Conservation (phyloP, 2,113 vertebrate genomes). For the Struthidea cinerea region DNA sequence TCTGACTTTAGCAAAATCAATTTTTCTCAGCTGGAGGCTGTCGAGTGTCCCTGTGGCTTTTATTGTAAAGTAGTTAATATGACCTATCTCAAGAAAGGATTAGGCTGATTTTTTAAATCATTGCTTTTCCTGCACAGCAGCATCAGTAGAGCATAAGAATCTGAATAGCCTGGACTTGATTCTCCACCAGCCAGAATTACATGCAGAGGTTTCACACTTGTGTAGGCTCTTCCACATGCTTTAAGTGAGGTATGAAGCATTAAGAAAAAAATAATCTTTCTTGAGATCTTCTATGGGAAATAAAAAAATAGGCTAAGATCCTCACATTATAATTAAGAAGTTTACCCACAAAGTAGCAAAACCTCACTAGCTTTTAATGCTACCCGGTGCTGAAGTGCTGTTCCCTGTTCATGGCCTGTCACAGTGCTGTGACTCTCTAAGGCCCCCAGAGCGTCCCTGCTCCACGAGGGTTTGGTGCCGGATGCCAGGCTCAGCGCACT, state of each 20-base stretch:
- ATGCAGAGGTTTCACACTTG: neutral
- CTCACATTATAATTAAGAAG: neutral
- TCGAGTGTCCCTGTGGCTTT: neutral
- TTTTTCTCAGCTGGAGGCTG: neutral
- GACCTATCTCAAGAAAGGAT: conserved; percentile 4
- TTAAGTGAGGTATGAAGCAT: neutral
- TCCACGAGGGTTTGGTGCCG: fast-evolving
- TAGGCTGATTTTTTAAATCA: conserved; percentile 11
- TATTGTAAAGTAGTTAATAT: conserved; percentile 17
- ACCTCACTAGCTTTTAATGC: neutral
- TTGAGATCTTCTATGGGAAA: neutral
- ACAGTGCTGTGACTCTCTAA: fast-evolving
- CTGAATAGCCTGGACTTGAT: neutral
- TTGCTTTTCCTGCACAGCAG: neutral
- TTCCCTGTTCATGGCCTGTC: neutral
- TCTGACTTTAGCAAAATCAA: neutral
- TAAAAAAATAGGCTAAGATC: neutral
- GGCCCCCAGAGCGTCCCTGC: neutral
- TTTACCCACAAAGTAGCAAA: neutral
- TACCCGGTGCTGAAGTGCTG: neutral
- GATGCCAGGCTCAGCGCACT: fast-evolving
- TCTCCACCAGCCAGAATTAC: neutral
- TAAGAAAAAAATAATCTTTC: neutral
- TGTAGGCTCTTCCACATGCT: neutral
- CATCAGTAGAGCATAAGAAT: neutral